phyloP scores from a whole-genome alignment of 1,140 invertebrate genomes.

The Physella acuta region DNA sequence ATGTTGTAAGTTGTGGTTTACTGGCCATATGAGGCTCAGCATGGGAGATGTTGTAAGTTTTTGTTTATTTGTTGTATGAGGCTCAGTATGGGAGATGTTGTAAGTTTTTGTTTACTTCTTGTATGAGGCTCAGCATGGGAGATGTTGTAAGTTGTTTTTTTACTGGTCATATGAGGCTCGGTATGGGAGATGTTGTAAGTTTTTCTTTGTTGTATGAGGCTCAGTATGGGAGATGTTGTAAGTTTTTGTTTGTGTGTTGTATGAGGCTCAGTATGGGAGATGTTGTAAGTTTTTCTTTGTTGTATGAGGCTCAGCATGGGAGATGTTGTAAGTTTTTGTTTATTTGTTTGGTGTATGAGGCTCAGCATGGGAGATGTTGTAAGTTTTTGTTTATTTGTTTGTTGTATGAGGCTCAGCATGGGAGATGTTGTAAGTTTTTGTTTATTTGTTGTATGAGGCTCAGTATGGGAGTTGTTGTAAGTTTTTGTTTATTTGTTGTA shows the following conservation, averaged over 20 bases:
- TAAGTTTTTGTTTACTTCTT: no score
- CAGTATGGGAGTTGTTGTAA: slow-evolving; percentile 46
- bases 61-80: slow-evolving; percentile 55
- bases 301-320: slow-evolving; percentile 54
- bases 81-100: slow-evolving; percentile 49
- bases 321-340: slow-evolving; percentile 39
- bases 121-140: slow-evolving; percentile 53
- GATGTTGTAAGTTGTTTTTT: slow-evolving; percentile 40
- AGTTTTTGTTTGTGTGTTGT: slow-evolving; percentile 52
- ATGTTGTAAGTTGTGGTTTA: slow-evolving; percentile 35
- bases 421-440: slow-evolving; percentile 44
- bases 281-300: slow-evolving; percentile 33
- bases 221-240: slow-evolving; percentile 48
- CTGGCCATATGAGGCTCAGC: slow-evolving; percentile 55
- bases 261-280: slow-evolving; percentile 55
- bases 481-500: no score
- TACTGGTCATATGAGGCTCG: slow-evolving; percentile 55
- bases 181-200: slow-evolving; percentile 43
- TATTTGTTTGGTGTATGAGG: no score
- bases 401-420: slow-evolving; percentile 52
- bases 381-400: no score
- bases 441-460: slow-evolving; percentile 54
- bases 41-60: slow-evolving; percentile 43
- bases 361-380: slow-evolving; percentile 49
- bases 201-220: slow-evolving; percentile 54